Evolutionary conservation across 2,113 vertebrate species (phyloP).

Genomic region (Pseudolaguvia tuberculata): DNA sequence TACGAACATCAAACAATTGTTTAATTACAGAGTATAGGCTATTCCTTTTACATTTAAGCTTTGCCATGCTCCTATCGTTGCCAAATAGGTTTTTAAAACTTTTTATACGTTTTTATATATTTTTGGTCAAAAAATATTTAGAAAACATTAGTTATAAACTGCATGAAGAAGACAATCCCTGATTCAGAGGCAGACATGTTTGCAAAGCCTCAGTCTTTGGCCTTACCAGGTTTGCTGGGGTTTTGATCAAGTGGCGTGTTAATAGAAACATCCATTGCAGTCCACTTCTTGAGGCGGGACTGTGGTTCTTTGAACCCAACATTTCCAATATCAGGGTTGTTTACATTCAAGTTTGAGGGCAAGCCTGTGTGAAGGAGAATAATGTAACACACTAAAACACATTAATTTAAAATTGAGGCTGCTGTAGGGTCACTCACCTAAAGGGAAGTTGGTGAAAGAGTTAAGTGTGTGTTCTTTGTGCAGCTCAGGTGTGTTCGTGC

Average conservation of each 20-base stretch:
- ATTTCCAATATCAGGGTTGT: slow-evolving; percentile 84
- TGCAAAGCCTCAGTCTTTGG: background rate
- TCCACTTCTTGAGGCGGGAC: slow-evolving; percentile 95
- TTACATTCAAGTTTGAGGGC: slow-evolving; percentile 98
- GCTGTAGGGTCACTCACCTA: slow-evolving; percentile 68
- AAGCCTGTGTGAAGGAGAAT: slow-evolving; percentile 71
- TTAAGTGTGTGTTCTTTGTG: slow-evolving; percentile 85
- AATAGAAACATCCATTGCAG: slow-evolving; percentile 86
- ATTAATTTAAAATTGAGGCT: background rate
- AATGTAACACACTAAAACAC: too few species aligned
- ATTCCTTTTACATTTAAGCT: too few species aligned
- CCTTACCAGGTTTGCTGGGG: slow-evolving; percentile 94
- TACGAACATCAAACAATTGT: too few species aligned
- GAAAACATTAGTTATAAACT: too few species aligned
- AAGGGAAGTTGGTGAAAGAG: slow-evolving; percentile 89
- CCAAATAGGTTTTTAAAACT: too few species aligned
- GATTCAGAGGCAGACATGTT: background rate
- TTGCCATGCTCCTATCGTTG: too few species aligned
- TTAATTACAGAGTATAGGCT: too few species aligned
- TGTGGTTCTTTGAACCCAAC: slow-evolving; percentile 90
- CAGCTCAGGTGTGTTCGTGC: slow-evolving; percentile 82
- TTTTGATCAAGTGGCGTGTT: slow-evolving; percentile 91
- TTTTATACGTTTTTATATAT: too few species aligned
- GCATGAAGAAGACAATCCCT: background rate
- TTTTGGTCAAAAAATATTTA: too few species aligned